Percentiles rank a stretch among this genome's conserved stretches.
phyloP scores from a whole-genome alignment of 2,888 invertebrate genomes.

The Koerneria pararmatus region DNA sequence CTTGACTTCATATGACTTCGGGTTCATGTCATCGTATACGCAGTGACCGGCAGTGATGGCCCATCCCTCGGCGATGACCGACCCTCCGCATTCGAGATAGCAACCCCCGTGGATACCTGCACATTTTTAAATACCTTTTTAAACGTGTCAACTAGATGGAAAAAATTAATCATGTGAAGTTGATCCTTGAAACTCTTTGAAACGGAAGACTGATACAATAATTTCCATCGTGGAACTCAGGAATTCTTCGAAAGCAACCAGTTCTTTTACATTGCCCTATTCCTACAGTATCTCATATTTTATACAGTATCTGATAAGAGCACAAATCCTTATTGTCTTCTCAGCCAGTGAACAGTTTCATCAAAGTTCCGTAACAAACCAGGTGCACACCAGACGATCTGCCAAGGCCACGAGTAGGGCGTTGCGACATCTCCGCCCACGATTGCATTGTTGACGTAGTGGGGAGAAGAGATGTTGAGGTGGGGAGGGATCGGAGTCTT shows the following conservation, averaged over 20 bases:
- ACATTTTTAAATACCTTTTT: too few relatives aligned
- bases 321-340: too few relatives aligned
- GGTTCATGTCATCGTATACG: background rate
- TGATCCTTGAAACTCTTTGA: background rate
- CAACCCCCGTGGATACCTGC: conserved; percentile 8
- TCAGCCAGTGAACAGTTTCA: too few relatives aligned
- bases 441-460: background rate
- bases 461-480: background rate
- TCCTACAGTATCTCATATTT: background rate
- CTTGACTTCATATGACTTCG: conserved; percentile 7
- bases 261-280: background rate
- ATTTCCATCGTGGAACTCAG: too few relatives aligned
- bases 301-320: too few relatives aligned
- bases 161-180: background rate
- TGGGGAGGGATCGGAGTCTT: conserved; percentile 16
- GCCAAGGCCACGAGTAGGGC: conserved; percentile 19
- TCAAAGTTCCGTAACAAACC: conserved; percentile 13
- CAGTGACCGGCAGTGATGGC: conserved; percentile 6
- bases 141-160: too few relatives aligned
- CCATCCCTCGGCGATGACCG: conserved; percentile 5
- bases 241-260: background rate
- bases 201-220: too few relatives aligned
- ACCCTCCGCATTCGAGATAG: conserved; percentile 11
- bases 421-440: background rate
- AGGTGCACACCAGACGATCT: conserved; percentile 9